Percentiles rank a stretch among this genome's conserved stretches.
Evolutionary conservation across 2,888 invertebrate genomes (phyloP).

Genomic region (Drosophila kokeensis): DNA sequence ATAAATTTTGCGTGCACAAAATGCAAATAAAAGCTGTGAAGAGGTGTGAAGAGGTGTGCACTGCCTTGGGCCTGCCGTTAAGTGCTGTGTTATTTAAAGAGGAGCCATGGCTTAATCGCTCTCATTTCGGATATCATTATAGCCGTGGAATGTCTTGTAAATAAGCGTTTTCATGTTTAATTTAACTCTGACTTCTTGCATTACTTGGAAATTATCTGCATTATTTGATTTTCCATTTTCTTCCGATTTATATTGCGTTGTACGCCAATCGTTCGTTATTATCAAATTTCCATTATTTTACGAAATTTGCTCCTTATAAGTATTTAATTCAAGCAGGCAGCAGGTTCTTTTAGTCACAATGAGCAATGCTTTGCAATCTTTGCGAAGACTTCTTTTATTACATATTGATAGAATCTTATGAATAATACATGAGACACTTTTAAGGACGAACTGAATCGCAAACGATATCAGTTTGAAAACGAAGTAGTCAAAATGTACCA

Average conservation of each 20-base stretch:
- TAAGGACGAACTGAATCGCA: slow-evolving; percentile 39
- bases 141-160: background rate
- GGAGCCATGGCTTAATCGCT: slow-evolving; percentile 43
- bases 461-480: slow-evolving; percentile 33
- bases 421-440: slow-evolving; percentile 71
- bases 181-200: background rate
- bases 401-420: slow-evolving; percentile 45
- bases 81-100: slow-evolving; percentile 45
- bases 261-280: slow-evolving; percentile 58
- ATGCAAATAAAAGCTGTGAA: background rate
- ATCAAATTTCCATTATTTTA: slow-evolving; percentile 55
- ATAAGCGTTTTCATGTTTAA: slow-evolving; percentile 6
- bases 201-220: slow-evolving; percentile 25
- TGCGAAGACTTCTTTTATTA: slow-evolving; percentile 26
- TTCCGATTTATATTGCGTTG: slow-evolving; percentile 32
- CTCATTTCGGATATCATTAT: slow-evolving; percentile 30
- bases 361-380: slow-evolving; percentile 38
- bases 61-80: slow-evolving; percentile 40
- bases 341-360: slow-evolving; percentile 23
- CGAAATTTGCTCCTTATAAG: slow-evolving; percentile 22
- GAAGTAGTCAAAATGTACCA: slow-evolving; percentile 8
- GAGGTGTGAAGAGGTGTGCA: background rate
- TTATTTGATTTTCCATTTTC: slow-evolving; percentile 26
- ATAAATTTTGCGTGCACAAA: slow-evolving; percentile 60
- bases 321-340: slow-evolving; percentile 12